Evolutionary conservation across 1,140 invertebrate genomes (phyloP).

Genomic region (Berghia stephanieae): DNA sequence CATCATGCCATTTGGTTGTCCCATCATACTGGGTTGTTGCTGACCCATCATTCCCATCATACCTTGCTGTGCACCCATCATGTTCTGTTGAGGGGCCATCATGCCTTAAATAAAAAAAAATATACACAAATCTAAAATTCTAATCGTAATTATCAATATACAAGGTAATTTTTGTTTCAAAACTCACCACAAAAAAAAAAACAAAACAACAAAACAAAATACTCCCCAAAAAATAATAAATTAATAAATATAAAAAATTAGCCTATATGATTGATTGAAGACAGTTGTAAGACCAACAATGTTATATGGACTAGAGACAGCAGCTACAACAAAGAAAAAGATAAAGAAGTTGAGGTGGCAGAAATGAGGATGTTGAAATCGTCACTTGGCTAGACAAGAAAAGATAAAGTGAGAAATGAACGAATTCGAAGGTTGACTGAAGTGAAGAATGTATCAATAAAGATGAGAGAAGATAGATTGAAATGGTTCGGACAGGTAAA

Average conservation of each 20-base stretch:
- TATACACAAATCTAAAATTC: background rate
- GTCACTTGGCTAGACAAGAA: no score
- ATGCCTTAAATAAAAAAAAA: conserved; percentile 14
- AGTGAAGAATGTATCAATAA: no score
- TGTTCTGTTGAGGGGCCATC: conserved; percentile 34
- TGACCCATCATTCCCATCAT: conserved; percentile 40
- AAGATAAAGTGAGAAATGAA: no score
- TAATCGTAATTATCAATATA: background rate
- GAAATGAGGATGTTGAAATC: no score
- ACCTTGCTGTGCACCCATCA: conserved; percentile 34
- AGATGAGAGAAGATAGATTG: no score
- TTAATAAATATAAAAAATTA: background rate
- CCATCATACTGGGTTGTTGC: conserved; percentile 30
- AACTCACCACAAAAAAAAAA: background rate
- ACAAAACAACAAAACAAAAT: background rate
- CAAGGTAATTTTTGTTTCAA: background rate
- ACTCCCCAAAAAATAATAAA: no score
- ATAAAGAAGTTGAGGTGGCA: no score
- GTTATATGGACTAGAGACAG: no score
- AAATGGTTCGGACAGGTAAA: no score
- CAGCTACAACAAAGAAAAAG: no score
- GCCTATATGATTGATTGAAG: background rate
- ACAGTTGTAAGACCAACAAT: no score
- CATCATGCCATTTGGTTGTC: conserved; percentile 37
- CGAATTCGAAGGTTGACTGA: no score